Evolutionary conservation across 2,797 vertebrate species (phyloP).

Genomic region (Cyclura pinguis): DNA sequence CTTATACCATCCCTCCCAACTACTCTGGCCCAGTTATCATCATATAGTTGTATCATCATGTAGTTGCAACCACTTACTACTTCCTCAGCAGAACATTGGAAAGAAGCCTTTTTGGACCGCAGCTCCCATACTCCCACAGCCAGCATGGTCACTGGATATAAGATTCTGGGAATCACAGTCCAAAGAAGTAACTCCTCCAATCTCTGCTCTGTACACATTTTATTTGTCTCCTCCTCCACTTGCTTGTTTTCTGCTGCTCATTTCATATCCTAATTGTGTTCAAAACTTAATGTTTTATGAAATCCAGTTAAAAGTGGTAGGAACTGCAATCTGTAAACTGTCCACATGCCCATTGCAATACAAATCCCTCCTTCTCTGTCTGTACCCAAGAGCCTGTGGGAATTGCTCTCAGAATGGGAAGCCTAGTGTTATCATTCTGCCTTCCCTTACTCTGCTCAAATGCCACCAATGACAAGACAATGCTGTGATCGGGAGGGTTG

Average conservation of each 20-base stretch:
- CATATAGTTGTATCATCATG: background rate
- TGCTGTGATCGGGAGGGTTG: background rate
- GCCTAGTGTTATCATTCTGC: too few species aligned
- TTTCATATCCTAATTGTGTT: background rate
- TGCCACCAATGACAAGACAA: background rate
- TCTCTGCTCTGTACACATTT: background rate
- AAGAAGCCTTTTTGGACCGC: too few species aligned
- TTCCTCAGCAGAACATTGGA: too few species aligned
- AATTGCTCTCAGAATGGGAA: background rate
- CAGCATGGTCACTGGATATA: too few species aligned
- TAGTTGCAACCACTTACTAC: slow-evolving; percentile 19
- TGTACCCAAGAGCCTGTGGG: background rate
- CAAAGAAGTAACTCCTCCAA: too few species aligned
- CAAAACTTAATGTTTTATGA: background rate
- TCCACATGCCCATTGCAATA: background rate
- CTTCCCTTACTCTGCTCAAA: background rate
- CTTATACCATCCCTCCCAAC: rapidly evolving
- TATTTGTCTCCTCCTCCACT: background rate
- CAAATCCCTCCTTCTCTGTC: background rate
- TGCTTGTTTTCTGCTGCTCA: background rate
- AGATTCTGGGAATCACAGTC: too few species aligned
- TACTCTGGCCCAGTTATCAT: slow-evolving; percentile 32
- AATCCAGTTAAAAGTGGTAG: background rate
- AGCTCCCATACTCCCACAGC: too few species aligned
- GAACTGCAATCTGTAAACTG: background rate